Evolutionary conservation across 2,888 invertebrate genomes (phyloP).

Genomic region (Ochlodes sylvanus): DNA sequence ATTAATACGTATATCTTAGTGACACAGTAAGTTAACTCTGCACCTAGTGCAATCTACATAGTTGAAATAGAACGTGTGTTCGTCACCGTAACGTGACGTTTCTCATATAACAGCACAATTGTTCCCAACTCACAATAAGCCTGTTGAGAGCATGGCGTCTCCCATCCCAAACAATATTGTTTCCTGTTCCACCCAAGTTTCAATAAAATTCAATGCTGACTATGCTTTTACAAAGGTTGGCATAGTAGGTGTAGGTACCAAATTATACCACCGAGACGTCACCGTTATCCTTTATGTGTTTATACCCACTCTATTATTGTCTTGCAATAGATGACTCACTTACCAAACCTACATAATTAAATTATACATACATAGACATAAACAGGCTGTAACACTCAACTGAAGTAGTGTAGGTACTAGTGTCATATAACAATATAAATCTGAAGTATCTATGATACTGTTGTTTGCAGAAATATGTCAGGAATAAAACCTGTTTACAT

Average conservation of each 20-base stretch:
- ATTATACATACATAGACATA: not conserved
- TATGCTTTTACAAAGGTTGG: slow-evolving; percentile 16
- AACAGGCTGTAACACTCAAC: not conserved
- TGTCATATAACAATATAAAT: not conserved
- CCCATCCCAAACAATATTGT: slow-evolving; percentile 57
- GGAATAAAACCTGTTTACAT: too few species aligned
- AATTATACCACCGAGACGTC: not conserved
- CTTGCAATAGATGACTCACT: slow-evolving; percentile 12
- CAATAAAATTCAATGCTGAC: slow-evolving; percentile 30
- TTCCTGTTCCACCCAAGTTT: slow-evolving; percentile 60
- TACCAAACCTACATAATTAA: not conserved
- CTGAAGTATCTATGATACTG: too few species aligned
- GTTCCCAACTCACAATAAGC: slow-evolving; percentile 56
- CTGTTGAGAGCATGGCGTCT: slow-evolving; percentile 50
- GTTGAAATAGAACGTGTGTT: slow-evolving; percentile 52
- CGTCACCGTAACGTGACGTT: slow-evolving; percentile 60
- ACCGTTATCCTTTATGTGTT: not conserved
- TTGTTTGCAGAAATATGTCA: too few species aligned
- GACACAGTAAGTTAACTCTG: slow-evolving; percentile 15
- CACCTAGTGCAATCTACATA: not conserved
- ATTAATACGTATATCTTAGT: slow-evolving; percentile 16
- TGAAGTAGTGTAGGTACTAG: not conserved
- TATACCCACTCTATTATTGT: slow-evolving; percentile 26
- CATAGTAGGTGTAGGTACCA: not conserved
- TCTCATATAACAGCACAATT: slow-evolving; percentile 61